These are phyloP conservation scores for Temnothorax ravouxi DNA, from an alignment of 2,888 invertebrate species.

Conservation along the genomic window DNA sequence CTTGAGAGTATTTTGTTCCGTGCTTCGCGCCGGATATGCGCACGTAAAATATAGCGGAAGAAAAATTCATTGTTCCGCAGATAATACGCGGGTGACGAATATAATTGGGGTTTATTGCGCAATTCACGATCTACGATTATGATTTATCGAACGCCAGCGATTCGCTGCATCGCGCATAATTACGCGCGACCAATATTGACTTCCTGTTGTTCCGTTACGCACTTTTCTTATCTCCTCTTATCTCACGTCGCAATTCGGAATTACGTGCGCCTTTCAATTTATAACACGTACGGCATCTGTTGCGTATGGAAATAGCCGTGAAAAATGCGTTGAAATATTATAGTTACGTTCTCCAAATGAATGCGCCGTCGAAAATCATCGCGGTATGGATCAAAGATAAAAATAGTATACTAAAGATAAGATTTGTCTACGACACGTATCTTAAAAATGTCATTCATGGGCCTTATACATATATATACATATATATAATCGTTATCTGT, in stretches of 20 bases:
- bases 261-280: background rate
- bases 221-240: background rate
- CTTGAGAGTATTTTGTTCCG: background rate
- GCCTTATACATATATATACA: background rate
- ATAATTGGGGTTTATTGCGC: background rate
- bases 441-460: too few species aligned
- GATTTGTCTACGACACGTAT: background rate
- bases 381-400: background rate
- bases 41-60: background rate
- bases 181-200: slow-evolving; percentile 28
- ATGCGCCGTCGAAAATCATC: background rate
- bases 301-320: background rate
- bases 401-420: background rate
- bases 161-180: slow-evolving; percentile 4
- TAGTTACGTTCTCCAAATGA: background rate
- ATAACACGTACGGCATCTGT: background rate
- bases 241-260: background rate
- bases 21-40: background rate
- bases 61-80: background rate
- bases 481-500: background rate
- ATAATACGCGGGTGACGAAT: background rate
- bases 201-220: background rate
- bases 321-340: background rate
- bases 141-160: slow-evolving; percentile 9
- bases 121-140: background rate